These are phyloP conservation scores for Poecilia velifera DNA, from an alignment of 2,797 vertebrate species.

Conservation along the genomic window DNA sequence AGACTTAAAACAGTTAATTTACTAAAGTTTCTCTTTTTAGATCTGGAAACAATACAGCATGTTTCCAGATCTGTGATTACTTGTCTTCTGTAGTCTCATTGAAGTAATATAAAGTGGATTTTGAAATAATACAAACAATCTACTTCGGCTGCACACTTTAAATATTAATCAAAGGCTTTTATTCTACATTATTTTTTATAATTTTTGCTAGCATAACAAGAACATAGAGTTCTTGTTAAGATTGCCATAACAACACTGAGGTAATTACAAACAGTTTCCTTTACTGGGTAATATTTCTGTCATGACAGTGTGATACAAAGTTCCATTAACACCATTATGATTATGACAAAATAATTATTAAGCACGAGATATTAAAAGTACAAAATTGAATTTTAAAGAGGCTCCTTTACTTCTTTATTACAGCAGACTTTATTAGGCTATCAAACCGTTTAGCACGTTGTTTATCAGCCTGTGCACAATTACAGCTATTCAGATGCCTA, in stretches of 20 bases:
- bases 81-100: neutral
- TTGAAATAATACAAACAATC: neutral
- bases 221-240: neutral
- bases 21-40: neutral
- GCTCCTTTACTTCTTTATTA: neutral
- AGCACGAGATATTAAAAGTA: neutral
- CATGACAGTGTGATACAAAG: neutral
- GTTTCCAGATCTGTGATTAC: neutral
- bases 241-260: neutral
- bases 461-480: conserved; percentile 4
- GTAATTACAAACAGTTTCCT: neutral
- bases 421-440: neutral
- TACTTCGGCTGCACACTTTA: neutral
- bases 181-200: neutral
- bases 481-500: neutral
- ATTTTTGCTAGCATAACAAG: neutral
- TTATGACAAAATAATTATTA: neutral
- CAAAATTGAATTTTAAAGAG: conserved; percentile 5
- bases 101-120: neutral
- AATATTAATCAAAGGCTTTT: neutral
- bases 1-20: neutral
- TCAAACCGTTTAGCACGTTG: conserved; percentile 11
- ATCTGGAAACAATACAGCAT: too few relatives aligned
- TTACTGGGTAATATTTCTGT: neutral
- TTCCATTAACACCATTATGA: neutral